A percentile compares a stretch with the other conserved stretches of the same genome.
These are phyloP conservation scores for Channallabes apus DNA, from an alignment of 2,797 vertebrate genomes.

Conservation along the genomic window DNA sequence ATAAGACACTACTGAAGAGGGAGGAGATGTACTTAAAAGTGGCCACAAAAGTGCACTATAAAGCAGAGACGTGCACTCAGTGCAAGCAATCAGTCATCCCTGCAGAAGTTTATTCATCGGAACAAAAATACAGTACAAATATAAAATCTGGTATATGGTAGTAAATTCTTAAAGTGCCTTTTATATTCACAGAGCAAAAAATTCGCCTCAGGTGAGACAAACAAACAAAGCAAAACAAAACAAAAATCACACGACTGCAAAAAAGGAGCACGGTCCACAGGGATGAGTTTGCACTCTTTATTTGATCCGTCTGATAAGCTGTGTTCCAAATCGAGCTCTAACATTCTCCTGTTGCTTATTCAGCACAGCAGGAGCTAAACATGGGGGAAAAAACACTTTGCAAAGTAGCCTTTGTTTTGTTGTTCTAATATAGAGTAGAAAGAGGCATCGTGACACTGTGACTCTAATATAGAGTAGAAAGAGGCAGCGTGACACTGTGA, in stretches of 20 bases:
- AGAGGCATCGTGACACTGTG: not conserved
- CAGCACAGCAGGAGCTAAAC: not conserved
- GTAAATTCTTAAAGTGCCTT: not conserved
- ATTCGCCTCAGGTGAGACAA: not conserved
- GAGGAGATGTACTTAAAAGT: not conserved
- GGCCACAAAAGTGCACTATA: not conserved
- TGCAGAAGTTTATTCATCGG: conserved; percentile 1
- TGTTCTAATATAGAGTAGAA: not conserved
- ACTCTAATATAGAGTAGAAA: too few relatives aligned
- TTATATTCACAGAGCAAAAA: not conserved
- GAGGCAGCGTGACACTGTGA: too few relatives aligned
- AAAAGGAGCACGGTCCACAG: not conserved
- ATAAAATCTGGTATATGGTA: not conserved
- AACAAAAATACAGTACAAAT: not conserved
- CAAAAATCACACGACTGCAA: not conserved
- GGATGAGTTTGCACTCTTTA: not conserved
- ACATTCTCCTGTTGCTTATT: not conserved
- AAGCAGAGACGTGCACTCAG: not conserved
- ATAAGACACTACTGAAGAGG: not conserved
- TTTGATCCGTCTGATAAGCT: not conserved
- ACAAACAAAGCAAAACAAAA: not conserved
- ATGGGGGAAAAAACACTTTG: not conserved
- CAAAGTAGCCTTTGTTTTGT: not conserved
- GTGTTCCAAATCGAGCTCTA: conserved; percentile 3
- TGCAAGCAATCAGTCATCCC: not conserved